These are phyloP conservation scores for Microtus richardsoni DNA, from an alignment of 2,113 vertebrate species.

Conservation along the genomic window DNA sequence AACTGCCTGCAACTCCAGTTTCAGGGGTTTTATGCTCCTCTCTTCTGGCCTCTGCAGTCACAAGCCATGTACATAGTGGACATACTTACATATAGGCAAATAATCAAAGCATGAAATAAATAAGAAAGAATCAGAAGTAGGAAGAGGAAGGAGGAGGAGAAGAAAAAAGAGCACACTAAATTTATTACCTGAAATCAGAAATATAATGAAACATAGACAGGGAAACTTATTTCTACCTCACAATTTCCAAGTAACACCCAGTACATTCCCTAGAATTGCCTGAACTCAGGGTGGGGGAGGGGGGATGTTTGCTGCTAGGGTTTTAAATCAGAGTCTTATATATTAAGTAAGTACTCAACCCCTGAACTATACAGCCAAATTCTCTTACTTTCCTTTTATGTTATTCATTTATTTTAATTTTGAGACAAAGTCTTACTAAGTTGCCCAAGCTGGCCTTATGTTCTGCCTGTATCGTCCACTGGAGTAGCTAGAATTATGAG, in stretches of 20 bases:
- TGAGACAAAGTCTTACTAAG: background rate
- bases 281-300: background rate
- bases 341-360: background rate
- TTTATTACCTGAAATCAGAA: slow-evolving; percentile 27
- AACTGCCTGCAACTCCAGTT: background rate
- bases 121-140: background rate
- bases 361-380: background rate
- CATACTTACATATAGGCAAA: background rate
- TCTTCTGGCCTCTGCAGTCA: background rate
- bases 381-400: background rate
- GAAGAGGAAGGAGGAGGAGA: too few relatives aligned
- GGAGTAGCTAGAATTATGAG: background rate
- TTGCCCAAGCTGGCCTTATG: background rate
- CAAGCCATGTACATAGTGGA: background rate
- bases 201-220: background rate
- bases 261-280: background rate
- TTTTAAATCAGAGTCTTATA: background rate
- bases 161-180: background rate
- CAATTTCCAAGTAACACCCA: background rate
- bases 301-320: background rate
- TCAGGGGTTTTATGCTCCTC: background rate
- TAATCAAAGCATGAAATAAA: background rate
- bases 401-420: background rate
- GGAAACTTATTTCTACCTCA: background rate
- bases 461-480: background rate